Conservation (phyloP, 2,113 vertebrate genomes). For the Ellobius talpinus region DNA sequence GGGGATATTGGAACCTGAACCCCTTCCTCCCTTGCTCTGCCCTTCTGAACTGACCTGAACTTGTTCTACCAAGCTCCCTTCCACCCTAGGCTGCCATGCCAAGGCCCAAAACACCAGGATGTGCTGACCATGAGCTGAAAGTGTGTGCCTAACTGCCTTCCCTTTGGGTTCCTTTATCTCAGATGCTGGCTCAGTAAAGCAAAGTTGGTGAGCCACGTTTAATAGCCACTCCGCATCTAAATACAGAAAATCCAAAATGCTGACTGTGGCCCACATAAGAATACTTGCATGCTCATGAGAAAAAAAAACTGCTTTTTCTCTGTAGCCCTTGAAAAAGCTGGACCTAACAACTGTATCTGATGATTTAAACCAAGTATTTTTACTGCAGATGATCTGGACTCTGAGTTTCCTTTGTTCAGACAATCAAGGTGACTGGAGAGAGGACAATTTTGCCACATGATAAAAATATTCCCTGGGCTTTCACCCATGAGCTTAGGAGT, state of each 20-base stretch:
- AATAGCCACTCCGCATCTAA: background rate
- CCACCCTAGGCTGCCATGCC: background rate
- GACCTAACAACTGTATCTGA: background rate
- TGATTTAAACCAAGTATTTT: slow-evolving; percentile 30
- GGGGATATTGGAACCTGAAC: background rate
- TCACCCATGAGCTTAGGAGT: slow-evolving; percentile 58
- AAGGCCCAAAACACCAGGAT: background rate
- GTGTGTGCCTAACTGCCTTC: background rate
- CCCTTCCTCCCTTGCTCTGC: background rate
- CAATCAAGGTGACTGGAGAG: background rate
- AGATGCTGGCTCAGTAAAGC: background rate
- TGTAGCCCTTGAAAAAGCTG: background rate
- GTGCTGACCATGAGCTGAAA: background rate
- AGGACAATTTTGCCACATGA: slow-evolving; percentile 28
- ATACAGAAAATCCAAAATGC: background rate
- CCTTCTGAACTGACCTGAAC: background rate
- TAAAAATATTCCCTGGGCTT: slow-evolving; percentile 78
- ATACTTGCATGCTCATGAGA: background rate
- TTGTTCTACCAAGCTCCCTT: background rate
- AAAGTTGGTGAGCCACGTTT: background rate
- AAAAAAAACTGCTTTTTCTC: slow-evolving; percentile 25
- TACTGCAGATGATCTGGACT: background rate
- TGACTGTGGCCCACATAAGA: background rate
- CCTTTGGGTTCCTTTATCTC: background rate
- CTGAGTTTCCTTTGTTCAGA: slow-evolving; percentile 46